Base-by-base conservation (phyloP, 2,797 vertebrate species). In the Steatocranus sp. region DNA sequence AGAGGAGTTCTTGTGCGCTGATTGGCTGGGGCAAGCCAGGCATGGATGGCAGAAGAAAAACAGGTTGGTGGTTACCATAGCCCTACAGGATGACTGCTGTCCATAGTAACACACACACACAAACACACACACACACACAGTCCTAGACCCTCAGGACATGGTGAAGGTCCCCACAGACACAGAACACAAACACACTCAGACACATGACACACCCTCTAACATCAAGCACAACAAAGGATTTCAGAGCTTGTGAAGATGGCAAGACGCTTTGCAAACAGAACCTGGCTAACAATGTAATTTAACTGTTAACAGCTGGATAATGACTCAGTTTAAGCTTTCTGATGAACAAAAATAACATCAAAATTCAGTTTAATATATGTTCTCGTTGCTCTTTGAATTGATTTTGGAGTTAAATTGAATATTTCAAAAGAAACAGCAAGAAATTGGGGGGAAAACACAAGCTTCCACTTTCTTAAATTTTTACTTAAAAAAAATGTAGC, bases 201-300 rank as follows among this genome's bases (percentile, higher is more conserved):
- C 91, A 93, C 82, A 93, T 89, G 92, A 89, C 93, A 95, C 93
- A 90, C 93, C 90, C 90, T 88, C 90, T 90, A 89, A 93, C 86
- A 88, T 93, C 91, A 92, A 90, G 77, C 79, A 83, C 80, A 94
- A 95, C 94, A 94, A 94, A 93, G 90, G 91, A 87, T 87, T 86
- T 48, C 81, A 81, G 58, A 63, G 74, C 23, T 74, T 84, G n/a
- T 79, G 68, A 90, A 63, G 73, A 77, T 76, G 74, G 38, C 17
- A 23, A 74, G 6, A 83, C 30, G 58, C 77, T 11, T 81, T 32
- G 23, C 76, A 74, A 63, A 4, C 1, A 32, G 36, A 20, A 78
- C 38, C 18, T 4, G 27, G 36, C 23, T 10, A 17, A 30, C 7
- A 73, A 8, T 48, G 41, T 70, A 11, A 50, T 49, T 12, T 75